A percentile compares a stretch with the other conserved stretches of the same genome.
Conservation (phyloP, 2,113 vertebrate genomes). For the Megaceryle maxima region DNA sequence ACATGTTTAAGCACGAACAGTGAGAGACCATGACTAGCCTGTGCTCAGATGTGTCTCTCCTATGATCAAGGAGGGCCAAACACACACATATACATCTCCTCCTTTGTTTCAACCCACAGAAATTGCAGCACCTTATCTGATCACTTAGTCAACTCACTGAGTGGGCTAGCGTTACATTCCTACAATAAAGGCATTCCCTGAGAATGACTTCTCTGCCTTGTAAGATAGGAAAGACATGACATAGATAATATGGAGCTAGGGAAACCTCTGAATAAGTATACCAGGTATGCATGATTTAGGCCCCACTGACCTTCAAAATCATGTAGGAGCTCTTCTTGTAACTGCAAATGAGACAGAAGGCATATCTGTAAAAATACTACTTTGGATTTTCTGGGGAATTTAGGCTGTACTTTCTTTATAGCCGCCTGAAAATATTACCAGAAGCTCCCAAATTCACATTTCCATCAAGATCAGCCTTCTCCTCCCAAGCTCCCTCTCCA, state of each 20-base stretch:
- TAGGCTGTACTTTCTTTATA: neutral
- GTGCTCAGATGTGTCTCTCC: neutral
- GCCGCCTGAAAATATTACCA: neutral
- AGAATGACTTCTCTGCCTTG: neutral
- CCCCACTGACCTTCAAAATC: neutral
- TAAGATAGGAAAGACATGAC: neutral
- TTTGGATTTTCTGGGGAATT: neutral
- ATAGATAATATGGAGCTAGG: neutral
- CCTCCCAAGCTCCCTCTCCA: neutral
- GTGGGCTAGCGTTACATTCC: neutral
- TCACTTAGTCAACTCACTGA: neutral
- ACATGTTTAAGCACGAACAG: accelerated
- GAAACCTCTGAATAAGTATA: neutral
- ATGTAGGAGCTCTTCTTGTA: neutral
- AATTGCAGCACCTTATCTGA: neutral
- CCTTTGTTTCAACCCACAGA: neutral
- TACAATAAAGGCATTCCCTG: neutral
- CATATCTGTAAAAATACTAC: neutral
- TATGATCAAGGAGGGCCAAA: neutral
- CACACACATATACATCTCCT: neutral
- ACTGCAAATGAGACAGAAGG: neutral
- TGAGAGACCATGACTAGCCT: accelerated
- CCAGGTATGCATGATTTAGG: neutral
- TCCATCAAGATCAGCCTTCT: neutral
- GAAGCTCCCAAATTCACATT: neutral